These are phyloP conservation scores for Podotricha telesiphe DNA, from an alignment of 2,888 invertebrate species.

Conservation along the genomic window DNA sequence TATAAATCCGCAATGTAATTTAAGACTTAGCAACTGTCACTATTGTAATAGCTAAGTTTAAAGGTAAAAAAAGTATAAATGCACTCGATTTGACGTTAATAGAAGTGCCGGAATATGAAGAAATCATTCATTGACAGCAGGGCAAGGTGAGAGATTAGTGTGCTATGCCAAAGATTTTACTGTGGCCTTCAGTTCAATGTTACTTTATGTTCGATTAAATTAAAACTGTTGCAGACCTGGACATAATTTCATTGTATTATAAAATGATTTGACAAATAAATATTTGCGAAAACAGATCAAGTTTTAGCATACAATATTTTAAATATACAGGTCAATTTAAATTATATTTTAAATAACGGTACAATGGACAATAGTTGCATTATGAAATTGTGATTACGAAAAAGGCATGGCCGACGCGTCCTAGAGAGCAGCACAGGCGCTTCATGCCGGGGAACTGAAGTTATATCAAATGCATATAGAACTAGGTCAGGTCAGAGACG, in stretches of 20 bases:
- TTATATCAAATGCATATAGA: slow-evolving; percentile 73
- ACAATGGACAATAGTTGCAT: slow-evolving; percentile 47
- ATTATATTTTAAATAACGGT: slow-evolving; percentile 19
- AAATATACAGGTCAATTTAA: background rate
- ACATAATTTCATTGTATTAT: slow-evolving; percentile 29
- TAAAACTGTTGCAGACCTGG: slow-evolving; percentile 53
- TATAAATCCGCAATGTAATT: too few species aligned
- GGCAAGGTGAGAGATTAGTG: slow-evolving; percentile 50
- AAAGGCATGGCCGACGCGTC: slow-evolving; percentile 46
- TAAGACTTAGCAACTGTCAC: background rate
- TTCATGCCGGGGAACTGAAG: slow-evolving; percentile 55
- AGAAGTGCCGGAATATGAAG: slow-evolving; percentile 22
- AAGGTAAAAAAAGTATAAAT: background rate
- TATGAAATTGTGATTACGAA: slow-evolving; percentile 51
- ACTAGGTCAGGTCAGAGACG: slow-evolving; percentile 76
- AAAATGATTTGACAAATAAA: background rate
- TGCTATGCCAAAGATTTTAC: slow-evolving; percentile 84
- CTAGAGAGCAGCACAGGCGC: slow-evolving; percentile 50
- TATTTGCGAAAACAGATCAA: background rate
- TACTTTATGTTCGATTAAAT: slow-evolving; percentile 64
- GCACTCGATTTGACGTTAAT: background rate
- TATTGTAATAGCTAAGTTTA: background rate
- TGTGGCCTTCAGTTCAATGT: slow-evolving; percentile 77
- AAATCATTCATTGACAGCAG: slow-evolving; percentile 34
- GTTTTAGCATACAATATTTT: background rate